These are phyloP conservation scores for Cheirogaleus major DNA, from an alignment of 2,797 vertebrate genomes.

Conservation along the genomic window DNA sequence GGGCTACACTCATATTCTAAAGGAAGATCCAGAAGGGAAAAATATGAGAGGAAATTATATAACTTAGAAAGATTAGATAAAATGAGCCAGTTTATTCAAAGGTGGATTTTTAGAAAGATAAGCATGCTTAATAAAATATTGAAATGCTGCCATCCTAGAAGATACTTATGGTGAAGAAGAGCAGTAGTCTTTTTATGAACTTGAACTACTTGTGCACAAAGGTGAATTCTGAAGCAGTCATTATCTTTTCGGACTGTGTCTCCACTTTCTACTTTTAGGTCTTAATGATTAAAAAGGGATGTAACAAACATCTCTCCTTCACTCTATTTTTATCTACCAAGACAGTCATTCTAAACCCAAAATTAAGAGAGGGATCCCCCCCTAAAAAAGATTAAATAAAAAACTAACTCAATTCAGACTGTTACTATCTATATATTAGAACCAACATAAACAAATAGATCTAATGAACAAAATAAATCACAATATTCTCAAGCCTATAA, in stretches of 20 bases:
- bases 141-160: not conserved
- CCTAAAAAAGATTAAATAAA: not conserved
- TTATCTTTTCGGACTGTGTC: not conserved
- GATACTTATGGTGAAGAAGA: not conserved
- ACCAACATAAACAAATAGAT: not conserved
- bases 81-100: conserved; percentile 31
- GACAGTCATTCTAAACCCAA: not conserved
- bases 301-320: not conserved
- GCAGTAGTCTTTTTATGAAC: conserved; percentile 3
- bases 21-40: not conserved
- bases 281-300: not conserved
- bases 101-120: not conserved
- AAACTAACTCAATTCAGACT: not conserved
- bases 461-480: not conserved
- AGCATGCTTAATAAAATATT: conserved; percentile 38
- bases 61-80: not conserved
- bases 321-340: not conserved
- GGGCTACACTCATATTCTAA: not conserved
- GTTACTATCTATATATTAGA: too few relatives aligned
- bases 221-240: not conserved
- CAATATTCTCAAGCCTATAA: not conserved
- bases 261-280: not conserved
- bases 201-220: not conserved
- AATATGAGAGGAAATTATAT: not conserved
- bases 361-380: not conserved